A percentile compares a stretch with the other conserved stretches of the same genome.
These are phyloP conservation scores for Xerus rutilus DNA, from an alignment of 2,797 vertebrate species.

Conservation along the genomic window DNA sequence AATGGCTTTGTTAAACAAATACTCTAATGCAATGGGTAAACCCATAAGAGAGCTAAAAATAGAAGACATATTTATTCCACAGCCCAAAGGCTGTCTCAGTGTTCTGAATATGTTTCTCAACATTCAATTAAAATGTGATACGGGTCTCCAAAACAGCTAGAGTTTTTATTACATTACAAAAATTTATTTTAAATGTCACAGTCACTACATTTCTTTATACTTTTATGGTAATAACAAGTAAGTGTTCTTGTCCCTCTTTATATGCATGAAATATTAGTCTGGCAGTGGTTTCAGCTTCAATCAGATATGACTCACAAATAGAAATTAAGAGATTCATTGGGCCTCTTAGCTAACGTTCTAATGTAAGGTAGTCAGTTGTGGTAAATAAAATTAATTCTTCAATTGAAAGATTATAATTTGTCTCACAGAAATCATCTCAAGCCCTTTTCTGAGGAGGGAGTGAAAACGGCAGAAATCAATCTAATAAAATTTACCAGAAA, in stretches of 20 bases:
- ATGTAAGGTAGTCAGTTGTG: background rate
- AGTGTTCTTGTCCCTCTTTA: background rate
- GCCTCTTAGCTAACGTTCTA: background rate
- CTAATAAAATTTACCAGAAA: background rate
- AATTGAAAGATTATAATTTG: background rate
- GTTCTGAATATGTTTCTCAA: background rate
- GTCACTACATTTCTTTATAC: conserved; percentile 1
- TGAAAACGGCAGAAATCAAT: background rate
- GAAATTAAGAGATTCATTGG: background rate
- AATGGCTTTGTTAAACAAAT: background rate
- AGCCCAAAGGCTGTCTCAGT: background rate
- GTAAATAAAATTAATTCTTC: conserved; percentile 32
- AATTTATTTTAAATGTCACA: conserved; percentile 13
- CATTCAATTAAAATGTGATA: background rate
- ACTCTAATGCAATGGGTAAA: background rate
- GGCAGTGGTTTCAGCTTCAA: background rate
- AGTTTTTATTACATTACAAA: background rate
- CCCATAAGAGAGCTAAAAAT: background rate
- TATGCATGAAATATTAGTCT: background rate
- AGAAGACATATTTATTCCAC: background rate
- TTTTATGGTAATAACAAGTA: background rate
- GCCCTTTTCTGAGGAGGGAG: background rate
- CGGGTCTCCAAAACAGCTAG: background rate
- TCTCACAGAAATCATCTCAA: background rate
- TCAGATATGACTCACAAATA: background rate